phyloP scores from a whole-genome alignment of 64 coral and sea anemone genomes.

The Orbicella faveolata region DNA sequence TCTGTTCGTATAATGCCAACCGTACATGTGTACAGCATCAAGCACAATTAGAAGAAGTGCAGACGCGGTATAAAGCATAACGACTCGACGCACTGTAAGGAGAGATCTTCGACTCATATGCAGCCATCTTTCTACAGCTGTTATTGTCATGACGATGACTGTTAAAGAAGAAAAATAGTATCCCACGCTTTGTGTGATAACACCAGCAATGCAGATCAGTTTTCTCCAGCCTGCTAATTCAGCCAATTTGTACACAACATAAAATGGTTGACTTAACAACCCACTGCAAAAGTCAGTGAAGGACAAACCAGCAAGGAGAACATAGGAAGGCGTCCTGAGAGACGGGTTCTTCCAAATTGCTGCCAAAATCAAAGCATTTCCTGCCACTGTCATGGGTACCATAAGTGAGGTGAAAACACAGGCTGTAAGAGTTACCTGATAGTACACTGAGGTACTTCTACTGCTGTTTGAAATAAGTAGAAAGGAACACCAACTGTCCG shows the following conservation, averaged over 20 bases:
- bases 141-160: background rate
- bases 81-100: background rate
- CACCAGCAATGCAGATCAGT: background rate
- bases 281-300: slow-evolving; percentile 3
- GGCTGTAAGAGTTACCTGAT: background rate
- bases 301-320: background rate
- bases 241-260: background rate
- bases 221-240: background rate
- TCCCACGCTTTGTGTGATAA: background rate
- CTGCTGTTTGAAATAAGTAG: background rate
- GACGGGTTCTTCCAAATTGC: slow-evolving; percentile 3
- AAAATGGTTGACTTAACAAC: background rate
- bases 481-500: background rate
- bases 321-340: slow-evolving; percentile 1
- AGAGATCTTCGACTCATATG: background rate
- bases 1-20: too few relatives aligned
- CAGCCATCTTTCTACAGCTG: background rate
- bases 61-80: background rate
- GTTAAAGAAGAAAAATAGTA: background rate
- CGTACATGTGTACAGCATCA: background rate
- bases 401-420: background rate
- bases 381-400: background rate
- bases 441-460: background rate
- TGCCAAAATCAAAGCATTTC: background rate
- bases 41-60: background rate